Evolutionary conservation across 2,888 invertebrate species (phyloP), one percentile per base, ranked within the genome.

Genomic region (Melangyna quadrimaculata): DNA sequence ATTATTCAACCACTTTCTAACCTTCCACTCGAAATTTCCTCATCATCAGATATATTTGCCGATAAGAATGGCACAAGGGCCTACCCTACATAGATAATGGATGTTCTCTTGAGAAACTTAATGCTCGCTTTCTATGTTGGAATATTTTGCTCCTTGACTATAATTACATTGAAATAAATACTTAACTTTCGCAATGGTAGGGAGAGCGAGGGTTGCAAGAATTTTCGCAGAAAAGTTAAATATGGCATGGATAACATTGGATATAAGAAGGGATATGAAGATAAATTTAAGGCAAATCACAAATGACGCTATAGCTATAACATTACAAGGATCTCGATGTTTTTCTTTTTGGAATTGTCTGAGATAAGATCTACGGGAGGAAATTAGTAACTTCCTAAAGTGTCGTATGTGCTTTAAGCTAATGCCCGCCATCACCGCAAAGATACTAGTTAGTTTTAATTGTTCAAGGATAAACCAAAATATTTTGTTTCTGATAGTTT

Each of bases 241-340:
- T 67, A 72, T 12, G 27, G 57, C 48, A 63, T 45, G 65, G 59
- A 40, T 29, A 75, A 51, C 32, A 61, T 78, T 70, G 63, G 37
- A 55, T 61, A 0, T 22, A 6, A 6, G 22, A 14, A 51, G 32
- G 73, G 67, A 79, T 61, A 69, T 35, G 61, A 9, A 27, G 61
- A 79, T 69, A 73, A 59, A 73, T 73, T 73, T 27, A 22, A 59
- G 35, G 59, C 35, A 73, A 73, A 79, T 73, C 69, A 79, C 59
- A 61, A 67, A 69, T 53, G 4, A 35, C 29, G 22, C 22, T 6
- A 51, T 24, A 24, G 22, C 22, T 6, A 51, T 24, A 24, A 22
- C 22, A 51, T 24, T 24, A 51, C 27, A 27, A 17, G 29, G 14
- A 37, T 75, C 51, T 24, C 7, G 14, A 24, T 51, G 27, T 45